Base-by-base conservation (phyloP, 37 sponge, comb jelly and placozoan species). In the Chondrilla cf. caribensis region DNA sequence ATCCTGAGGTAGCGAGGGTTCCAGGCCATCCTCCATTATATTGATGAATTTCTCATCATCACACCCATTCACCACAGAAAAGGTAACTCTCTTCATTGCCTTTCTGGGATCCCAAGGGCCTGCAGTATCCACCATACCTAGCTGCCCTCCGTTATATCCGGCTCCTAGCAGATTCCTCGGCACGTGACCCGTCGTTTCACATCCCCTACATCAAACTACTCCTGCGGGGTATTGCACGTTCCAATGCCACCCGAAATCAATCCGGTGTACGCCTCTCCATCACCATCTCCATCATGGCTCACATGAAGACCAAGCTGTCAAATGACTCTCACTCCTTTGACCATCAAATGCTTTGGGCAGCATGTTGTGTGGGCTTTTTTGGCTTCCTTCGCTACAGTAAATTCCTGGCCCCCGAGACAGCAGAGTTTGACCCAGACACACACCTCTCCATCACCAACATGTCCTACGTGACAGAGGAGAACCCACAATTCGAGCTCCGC, bases 351-450 rank as follows among this genome's bases (percentile, higher is more conserved):
- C 41, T 73, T 0, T 73, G 76, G 76, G 76, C 76, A 39, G 76
- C 76, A 21, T 73, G 76, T 37, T 73, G 76, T 21, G 24, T 73
- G 19, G 76, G n/a, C 9, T 36, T 38, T 39, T 73, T 73, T 25
- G 24, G 76, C 44, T 73, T 70, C 39, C 44, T 73, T 21, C 21
- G 25, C n/a, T 38, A 43, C 76, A 43, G 44, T 2, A 43, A 73
- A 25, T 73, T 73, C 44, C 1, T 73, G 76, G 76, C 44, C 31
- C 76, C 76, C 9, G 76, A 73, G 8, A 37, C 29, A 32, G n/a
- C 37, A 4, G 24, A 35, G 21, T 73, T 43, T 2, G 43, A 73
- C 36, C 76, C 76, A 22, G 9, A 39, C 25, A 38, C 39, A 43
- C 43, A 73, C 76, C 44, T 73, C 1, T 73, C 19, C n/a, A 2